phyloP scores from a whole-genome alignment of 2,888 invertebrate genomes.

The Caenorhabditis sp. region DNA sequence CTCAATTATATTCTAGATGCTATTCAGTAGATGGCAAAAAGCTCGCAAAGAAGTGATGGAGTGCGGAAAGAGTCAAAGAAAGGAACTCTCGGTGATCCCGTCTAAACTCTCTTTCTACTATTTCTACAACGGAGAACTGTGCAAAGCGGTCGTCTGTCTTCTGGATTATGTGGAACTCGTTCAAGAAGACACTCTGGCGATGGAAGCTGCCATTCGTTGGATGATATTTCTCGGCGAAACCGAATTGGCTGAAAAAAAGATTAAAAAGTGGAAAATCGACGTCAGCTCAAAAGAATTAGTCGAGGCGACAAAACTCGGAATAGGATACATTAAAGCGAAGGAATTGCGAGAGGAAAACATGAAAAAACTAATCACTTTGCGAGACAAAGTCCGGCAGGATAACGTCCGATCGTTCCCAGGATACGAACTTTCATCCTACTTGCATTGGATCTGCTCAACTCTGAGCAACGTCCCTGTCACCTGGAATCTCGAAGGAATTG shows the following conservation, averaged over 20 bases:
- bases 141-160: slow-evolving; percentile 43
- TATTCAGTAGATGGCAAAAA: slow-evolving; percentile 25
- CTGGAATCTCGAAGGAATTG: neutral
- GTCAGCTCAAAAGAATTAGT: slow-evolving; percentile 6
- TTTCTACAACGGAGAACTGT: slow-evolving; percentile 33
- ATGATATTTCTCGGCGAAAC: slow-evolving; percentile 49
- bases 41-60: slow-evolving; percentile 16
- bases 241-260: slow-evolving; percentile 34
- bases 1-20: neutral
- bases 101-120: slow-evolving; percentile 29
- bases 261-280: slow-evolving; percentile 25
- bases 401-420: slow-evolving; percentile 22
- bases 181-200: slow-evolving; percentile 20
- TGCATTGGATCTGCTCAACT: slow-evolving; percentile 34
- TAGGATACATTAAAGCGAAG: neutral
- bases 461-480: slow-evolving; percentile 14
- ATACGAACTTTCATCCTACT: slow-evolving; percentile 33
- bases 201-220: slow-evolving; percentile 43
- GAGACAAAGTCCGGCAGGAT: slow-evolving; percentile 21
- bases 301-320: neutral
- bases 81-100: neutral
- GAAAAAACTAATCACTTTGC: slow-evolving; percentile 6
- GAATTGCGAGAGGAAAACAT: slow-evolving; percentile 4
- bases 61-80: neutral
- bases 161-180: slow-evolving; percentile 35